These are phyloP conservation scores for Mastacembelus armatus DNA, from an alignment of 2,797 vertebrate genomes.

Conservation along the genomic window DNA sequence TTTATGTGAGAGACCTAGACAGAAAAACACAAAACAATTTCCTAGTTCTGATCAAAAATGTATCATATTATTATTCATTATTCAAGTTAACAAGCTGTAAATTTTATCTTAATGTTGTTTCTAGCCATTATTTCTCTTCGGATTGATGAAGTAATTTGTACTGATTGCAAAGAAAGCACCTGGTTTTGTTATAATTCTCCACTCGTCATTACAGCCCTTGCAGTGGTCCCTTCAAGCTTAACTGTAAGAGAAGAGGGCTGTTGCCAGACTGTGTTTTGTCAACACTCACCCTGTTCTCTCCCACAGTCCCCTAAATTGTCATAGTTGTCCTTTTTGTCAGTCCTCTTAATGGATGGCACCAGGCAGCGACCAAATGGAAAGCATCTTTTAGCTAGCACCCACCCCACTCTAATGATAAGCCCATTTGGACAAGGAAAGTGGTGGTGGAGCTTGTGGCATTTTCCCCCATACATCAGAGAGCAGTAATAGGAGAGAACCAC, in stretches of 20 bases:
- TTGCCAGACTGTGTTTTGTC: conserved; percentile 31
- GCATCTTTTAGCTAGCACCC: conserved; percentile 36
- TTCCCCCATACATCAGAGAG: conserved; percentile 22
- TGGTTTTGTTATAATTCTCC: conserved; percentile 32
- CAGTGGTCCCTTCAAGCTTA: conserved; percentile 50
- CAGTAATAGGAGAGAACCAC: conserved; percentile 45
- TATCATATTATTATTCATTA: conserved; percentile 12
- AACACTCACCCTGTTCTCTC: conserved; percentile 21
- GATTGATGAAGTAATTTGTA: conserved; percentile 36
- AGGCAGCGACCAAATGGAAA: conserved; percentile 34
- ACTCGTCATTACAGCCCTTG: conserved; percentile 36
- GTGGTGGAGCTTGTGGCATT: conserved; percentile 21
- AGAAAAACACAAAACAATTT: not conserved
- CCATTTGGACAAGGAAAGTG: conserved; percentile 44
- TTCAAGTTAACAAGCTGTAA: conserved; percentile 9
- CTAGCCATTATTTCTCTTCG: conserved; percentile 9
- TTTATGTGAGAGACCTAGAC: no score
- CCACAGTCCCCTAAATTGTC: conserved; percentile 14
- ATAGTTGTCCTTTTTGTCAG: conserved; percentile 13
- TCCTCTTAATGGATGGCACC: conserved; percentile 37
- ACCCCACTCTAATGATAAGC: conserved; percentile 36
- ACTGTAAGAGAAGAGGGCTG: conserved; percentile 44
- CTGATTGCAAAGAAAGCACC: conserved; percentile 26
- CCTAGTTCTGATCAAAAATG: conserved; percentile 1
- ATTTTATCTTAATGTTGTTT: conserved; percentile 15